Evolutionary conservation across 2,888 invertebrate genomes (phyloP).

Genomic region (Laothoe populi): DNA sequence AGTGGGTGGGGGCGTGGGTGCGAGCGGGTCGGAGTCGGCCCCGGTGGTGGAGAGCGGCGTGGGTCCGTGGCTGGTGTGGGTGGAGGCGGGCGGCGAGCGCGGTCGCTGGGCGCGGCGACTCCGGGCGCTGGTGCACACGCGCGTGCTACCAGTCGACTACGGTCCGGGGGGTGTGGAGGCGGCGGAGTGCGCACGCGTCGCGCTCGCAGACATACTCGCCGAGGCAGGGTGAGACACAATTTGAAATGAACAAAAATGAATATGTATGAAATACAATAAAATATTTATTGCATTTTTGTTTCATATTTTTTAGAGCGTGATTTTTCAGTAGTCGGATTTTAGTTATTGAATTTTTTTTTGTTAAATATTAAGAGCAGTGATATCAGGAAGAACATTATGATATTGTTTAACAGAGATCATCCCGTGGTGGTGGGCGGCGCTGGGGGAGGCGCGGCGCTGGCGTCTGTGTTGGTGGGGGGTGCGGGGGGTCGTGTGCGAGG

Average conservation of each 20-base stretch:
- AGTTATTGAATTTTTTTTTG: too few species aligned
- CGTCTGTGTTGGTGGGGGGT: constrained; percentile 39
- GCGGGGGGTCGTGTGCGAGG: constrained; percentile 55
- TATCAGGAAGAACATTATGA: neutral
- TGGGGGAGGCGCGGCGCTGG: constrained; percentile 48
- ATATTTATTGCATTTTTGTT: too few species aligned
- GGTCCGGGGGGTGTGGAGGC: constrained; percentile 45
- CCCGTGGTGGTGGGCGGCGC: constrained; percentile 47
- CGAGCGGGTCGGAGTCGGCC: constrained; percentile 29
- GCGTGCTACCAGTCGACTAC: constrained; percentile 48
- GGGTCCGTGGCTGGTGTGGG: constrained; percentile 53
- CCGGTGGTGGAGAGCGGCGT: constrained; percentile 41
- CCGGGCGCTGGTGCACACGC: constrained; percentile 51
- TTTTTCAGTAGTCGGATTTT: too few species aligned
- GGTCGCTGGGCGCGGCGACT: constrained; percentile 54
- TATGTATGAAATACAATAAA: too few species aligned
- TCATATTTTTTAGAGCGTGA: too few species aligned
- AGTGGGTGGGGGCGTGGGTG: constrained; percentile 26
- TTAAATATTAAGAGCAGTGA: too few species aligned
- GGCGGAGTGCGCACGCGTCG: constrained; percentile 51
- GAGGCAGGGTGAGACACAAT: constrained; percentile 53
- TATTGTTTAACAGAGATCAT: constrained; percentile 25
- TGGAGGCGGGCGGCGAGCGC: constrained; percentile 40
- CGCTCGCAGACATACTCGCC: constrained; percentile 54
- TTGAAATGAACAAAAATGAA: too few species aligned